Conservation (phyloP, 2,797 vertebrate genomes). For the Gymnodraco acuticeps region DNA sequence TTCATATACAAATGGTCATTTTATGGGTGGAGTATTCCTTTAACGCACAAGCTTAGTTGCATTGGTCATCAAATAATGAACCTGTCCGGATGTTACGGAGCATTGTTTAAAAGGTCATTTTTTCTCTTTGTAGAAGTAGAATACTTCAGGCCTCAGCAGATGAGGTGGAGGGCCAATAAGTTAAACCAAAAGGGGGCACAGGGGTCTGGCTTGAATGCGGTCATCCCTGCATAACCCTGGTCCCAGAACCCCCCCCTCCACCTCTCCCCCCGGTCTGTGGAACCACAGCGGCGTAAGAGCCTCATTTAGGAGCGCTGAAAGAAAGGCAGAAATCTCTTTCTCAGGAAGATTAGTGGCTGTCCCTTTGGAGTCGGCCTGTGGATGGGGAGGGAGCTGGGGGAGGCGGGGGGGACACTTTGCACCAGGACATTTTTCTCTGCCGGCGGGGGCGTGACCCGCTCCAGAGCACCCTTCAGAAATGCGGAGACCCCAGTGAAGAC, state of each 20-base stretch:
- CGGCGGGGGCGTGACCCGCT: conserved; percentile 74
- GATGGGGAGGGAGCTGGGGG: conserved; percentile 47
- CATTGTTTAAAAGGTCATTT: conserved; percentile 12
- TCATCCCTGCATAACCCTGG: conserved; percentile 71
- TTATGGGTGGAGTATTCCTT: too few relatives aligned
- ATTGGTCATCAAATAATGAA: conserved; percentile 15
- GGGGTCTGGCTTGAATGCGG: conserved; percentile 62
- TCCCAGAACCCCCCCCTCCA: conserved; percentile 44
- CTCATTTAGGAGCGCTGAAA: conserved; percentile 83
- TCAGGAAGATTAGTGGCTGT: conserved; percentile 89
- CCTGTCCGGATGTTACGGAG: background rate
- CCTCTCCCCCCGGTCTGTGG: conserved; percentile 64
- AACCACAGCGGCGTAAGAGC: conserved; percentile 79
- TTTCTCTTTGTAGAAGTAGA: conserved; percentile 6
- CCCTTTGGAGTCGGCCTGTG: conserved; percentile 80
- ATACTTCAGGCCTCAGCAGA: conserved; percentile 41
- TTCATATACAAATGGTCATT: too few relatives aligned
- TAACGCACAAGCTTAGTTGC: background rate
- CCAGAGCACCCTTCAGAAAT: conserved; percentile 68
- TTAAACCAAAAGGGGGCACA: conserved; percentile 56
- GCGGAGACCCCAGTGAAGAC: conserved; percentile 35
- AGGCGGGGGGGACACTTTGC: conserved; percentile 64
- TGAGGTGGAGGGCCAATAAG: conserved; percentile 52
- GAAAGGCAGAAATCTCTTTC: conserved; percentile 84
- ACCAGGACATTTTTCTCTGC: conserved; percentile 87